These are phyloP conservation scores for Sycophila sp. DNA, from an alignment of 1,140 invertebrate species.

Conservation along the genomic window DNA sequence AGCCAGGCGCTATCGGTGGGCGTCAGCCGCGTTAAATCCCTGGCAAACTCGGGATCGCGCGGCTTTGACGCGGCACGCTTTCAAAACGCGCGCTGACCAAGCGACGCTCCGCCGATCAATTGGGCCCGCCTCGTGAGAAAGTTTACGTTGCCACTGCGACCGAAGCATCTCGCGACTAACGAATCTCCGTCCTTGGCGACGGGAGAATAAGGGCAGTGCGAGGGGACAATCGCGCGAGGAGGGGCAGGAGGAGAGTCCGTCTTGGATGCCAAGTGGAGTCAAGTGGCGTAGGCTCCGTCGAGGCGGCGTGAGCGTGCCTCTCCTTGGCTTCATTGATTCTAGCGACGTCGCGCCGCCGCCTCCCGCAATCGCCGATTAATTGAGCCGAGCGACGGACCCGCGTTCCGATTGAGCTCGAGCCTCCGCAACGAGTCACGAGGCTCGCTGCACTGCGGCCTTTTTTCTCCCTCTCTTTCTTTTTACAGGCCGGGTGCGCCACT, in stretches of 20 bases:
- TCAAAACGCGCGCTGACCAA: no score
- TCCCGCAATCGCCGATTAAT: background rate
- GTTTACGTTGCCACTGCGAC: no score
- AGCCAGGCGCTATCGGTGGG: no score
- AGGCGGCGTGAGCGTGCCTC: conserved; percentile 45
- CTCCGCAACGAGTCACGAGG: background rate
- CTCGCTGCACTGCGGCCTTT: background rate
- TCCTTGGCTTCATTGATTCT: background rate
- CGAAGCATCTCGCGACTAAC: no score
- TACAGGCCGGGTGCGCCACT: no score
- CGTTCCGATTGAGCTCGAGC: background rate
- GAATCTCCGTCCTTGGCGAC: background rate
- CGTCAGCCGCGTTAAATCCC: no score
- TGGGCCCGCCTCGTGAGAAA: no score
- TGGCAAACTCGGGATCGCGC: no score
- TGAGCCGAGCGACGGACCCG: background rate
- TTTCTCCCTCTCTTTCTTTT: no score
- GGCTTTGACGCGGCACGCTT: no score
- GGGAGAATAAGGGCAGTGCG: background rate
- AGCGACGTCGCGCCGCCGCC: background rate
- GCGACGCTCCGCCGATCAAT: background rate
- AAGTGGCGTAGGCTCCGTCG: conserved; percentile 52
- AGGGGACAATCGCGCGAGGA: no score
- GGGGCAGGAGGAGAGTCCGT: no score
- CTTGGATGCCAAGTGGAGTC: conserved; percentile 56